These are phyloP conservation scores for Megathymus violae DNA, from an alignment of 1,140 invertebrate species.

Conservation along the genomic window DNA sequence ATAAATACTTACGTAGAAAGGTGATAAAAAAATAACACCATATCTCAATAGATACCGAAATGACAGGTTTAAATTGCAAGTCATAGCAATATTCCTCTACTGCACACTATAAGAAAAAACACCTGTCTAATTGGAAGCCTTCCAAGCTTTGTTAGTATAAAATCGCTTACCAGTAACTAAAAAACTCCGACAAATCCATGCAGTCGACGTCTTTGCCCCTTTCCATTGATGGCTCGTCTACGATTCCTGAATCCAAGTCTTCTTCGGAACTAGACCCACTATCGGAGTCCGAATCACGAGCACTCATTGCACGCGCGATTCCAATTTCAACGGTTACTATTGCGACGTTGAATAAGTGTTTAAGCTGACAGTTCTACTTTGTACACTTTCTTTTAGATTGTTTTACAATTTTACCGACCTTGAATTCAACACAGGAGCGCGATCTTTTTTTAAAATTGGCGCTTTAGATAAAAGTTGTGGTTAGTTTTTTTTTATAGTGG, in stretches of 20 bases:
- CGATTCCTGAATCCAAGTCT: constrained; percentile 72
- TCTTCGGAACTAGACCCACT: constrained; percentile 61
- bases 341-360: neutral
- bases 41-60: too few species aligned
- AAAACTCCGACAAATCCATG: constrained; percentile 74
- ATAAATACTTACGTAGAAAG: too few species aligned
- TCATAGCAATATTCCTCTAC: neutral
- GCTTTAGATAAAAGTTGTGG: neutral
- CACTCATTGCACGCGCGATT: constrained; percentile 52
- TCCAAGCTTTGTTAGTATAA: constrained; percentile 28
- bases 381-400: neutral
- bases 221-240: constrained; percentile 52
- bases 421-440: constrained; percentile 4
- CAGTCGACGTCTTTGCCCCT: constrained; percentile 57
- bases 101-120: constrained; percentile 13
- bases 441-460: neutral
- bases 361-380: constrained; percentile 3
- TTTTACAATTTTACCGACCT: constrained; percentile 1
- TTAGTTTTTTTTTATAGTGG: constrained; percentile 20
- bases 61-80: too few species aligned
- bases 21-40: too few species aligned
- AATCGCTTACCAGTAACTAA: constrained; percentile 67
- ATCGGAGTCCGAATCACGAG: constrained; percentile 49
- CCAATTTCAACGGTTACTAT: constrained; percentile 10
- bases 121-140: constrained; percentile 24